These are phyloP conservation scores for Hecatera dysodea DNA, from an alignment of 2,888 invertebrate species.

Conservation along the genomic window DNA sequence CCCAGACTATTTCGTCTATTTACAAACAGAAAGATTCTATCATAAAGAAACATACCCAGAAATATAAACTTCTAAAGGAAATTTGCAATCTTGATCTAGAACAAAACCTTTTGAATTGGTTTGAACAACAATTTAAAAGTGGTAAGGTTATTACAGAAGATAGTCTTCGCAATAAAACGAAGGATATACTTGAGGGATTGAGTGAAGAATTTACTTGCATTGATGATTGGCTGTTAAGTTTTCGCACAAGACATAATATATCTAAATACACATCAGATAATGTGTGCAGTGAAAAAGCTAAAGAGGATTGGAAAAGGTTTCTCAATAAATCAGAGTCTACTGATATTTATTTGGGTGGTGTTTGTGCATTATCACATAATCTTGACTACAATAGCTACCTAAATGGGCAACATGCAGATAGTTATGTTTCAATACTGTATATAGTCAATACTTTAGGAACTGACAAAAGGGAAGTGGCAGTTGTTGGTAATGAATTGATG, in stretches of 20 bases:
- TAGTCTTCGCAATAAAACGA: conserved; percentile 64
- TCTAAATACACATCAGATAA: conserved; percentile 61
- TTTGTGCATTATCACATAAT: conserved; percentile 68
- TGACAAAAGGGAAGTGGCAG: conserved; percentile 67
- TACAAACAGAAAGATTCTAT: conserved; percentile 71
- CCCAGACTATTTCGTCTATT: conserved; percentile 69
- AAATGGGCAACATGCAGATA: conserved; percentile 60
- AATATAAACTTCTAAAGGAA: conserved; percentile 64
- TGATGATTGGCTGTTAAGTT: conserved; percentile 71
- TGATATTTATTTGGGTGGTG: conserved; percentile 69
- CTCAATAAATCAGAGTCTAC: conserved; percentile 56
- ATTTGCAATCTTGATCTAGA: conserved; percentile 67
- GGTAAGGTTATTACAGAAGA: conserved; percentile 67
- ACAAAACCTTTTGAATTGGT: conserved; percentile 71
- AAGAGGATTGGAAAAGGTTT: conserved; percentile 68
- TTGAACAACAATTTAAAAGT: conserved; percentile 64
- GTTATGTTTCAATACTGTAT: conserved; percentile 70
- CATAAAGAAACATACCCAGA: conserved; percentile 68
- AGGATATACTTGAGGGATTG: conserved; percentile 65
- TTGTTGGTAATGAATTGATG: conserved; percentile 67
- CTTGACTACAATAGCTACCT: conserved; percentile 66
- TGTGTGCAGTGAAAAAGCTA: conserved; percentile 52
- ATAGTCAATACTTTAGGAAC: conserved; percentile 67
- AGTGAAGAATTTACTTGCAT: conserved; percentile 66
- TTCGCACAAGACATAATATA: conserved; percentile 70